These are phyloP conservation scores for Cygnus olor DNA, from an alignment of 2,797 vertebrate genomes.

Conservation along the genomic window DNA sequence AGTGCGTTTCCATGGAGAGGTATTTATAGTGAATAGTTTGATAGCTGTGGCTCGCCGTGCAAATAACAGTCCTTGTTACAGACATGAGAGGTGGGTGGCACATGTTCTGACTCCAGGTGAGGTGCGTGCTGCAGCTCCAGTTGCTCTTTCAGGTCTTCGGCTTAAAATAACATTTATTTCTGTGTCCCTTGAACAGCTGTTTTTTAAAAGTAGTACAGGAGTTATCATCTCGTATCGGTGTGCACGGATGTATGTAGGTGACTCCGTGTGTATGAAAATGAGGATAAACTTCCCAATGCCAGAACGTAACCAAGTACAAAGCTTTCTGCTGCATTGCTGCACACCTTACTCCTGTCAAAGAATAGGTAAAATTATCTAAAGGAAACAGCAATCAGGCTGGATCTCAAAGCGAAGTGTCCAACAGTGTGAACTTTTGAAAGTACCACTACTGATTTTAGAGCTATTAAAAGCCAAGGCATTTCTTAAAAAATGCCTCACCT, in stretches of 20 bases:
- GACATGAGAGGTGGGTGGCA: not conserved
- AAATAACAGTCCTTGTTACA: not conserved
- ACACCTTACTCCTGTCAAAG: not conserved
- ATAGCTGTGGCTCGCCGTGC: not conserved
- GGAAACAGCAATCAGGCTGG: slow-evolving; percentile 61
- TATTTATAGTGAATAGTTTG: not conserved
- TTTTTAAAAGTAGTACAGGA: not conserved
- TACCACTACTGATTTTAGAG: slow-evolving; percentile 57
- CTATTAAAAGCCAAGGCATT: slow-evolving; percentile 48
- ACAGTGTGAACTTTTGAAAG: slow-evolving; percentile 70
- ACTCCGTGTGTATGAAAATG: slow-evolving; percentile 5
- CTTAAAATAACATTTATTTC: not conserved
- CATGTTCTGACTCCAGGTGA: not conserved
- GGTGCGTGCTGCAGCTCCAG: not conserved
- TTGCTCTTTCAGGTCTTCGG: not conserved
- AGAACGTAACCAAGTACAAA: slow-evolving; percentile 44
- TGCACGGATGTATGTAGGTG: not conserved
- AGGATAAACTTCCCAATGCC: slow-evolving; percentile 31
- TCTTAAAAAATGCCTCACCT: slow-evolving; percentile 8
- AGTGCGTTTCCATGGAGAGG: not conserved
- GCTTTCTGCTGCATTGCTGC: slow-evolving; percentile 4
- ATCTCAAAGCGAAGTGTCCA: slow-evolving; percentile 63
- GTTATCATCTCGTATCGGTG: not conserved
- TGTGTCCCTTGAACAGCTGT: not conserved
- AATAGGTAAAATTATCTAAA: slow-evolving; percentile 59